Base-by-base conservation (phyloP, 2,888 invertebrate species). In the Kryphioiulus occultus region DNA sequence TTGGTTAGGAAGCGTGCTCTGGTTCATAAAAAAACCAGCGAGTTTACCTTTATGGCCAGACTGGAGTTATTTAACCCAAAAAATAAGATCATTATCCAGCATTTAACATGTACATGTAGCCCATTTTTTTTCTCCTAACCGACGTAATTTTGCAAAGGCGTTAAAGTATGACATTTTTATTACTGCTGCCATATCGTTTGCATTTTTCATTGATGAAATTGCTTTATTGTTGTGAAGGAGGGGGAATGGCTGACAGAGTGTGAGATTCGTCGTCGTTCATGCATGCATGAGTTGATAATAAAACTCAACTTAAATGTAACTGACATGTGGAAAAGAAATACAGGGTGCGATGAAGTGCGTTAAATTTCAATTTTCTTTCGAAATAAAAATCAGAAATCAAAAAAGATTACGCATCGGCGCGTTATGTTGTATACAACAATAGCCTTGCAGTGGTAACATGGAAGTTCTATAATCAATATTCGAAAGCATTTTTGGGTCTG, bases 141-240 rank as follows among this genome's bases (percentile, higher is more conserved):
- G 9, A 26, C 68, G 68, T 68, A 68, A 68, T 68, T 68, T 26
- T 68, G 68, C 68, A 26, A 68, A 68, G 22, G 68, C 68, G 68
- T 68, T 68, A 68, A 68, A 68, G 68, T 68, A 68, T 68, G 68
- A 68, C 68, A 68, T 68, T 68, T 68, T 68, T 68, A 68, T 68
- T 68, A 68, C 68, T 9, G 68, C 12, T 68, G 68, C n/a, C 68
- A 68, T 68, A n/a, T 68, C 59, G 68, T 26, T 26, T 68, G 12
- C 68, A 68, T 68, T 68, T 68, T 68, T 68, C 68, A 68, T 68
- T 68, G 68, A 68, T 68, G 68, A 68, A 68, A 68, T 68, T 68
- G 12, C 68, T 68, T 68, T 68, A 68, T 68, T 68, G 68, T 68
- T 68, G 68, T 0, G n/a, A 22, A 26, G 22, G 68, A 68, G 59